phyloP scores from a whole-genome alignment of 64 coral and sea anemone genomes.

The Pachyseris speciosa region DNA sequence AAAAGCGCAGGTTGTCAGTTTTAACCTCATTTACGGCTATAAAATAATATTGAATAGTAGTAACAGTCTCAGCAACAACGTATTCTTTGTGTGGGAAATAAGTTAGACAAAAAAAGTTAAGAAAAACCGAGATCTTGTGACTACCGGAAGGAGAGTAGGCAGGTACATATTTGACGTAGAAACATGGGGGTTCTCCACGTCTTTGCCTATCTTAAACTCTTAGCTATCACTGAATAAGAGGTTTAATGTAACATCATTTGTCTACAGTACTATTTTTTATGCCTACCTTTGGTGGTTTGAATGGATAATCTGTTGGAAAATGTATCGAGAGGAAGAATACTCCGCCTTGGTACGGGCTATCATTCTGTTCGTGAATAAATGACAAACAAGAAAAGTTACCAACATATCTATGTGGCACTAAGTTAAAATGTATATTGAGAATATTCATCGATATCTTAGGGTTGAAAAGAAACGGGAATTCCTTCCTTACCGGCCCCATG shows the following conservation, averaged over 20 bases:
- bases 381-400: constrained; percentile 13
- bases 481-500: constrained; percentile 97
- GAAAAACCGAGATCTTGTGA: not conserved
- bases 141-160: constrained; percentile 62
- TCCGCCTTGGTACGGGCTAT: constrained; percentile 97
- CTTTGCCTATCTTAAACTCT: not conserved
- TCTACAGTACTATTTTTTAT: not conserved
- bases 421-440: not conserved
- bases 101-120: constrained; percentile 20
- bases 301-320: constrained; percentile 99
- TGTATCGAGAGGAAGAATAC: constrained; percentile 99
- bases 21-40: not conserved
- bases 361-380: constrained; percentile 82
- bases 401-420: not conserved
- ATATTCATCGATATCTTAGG: too few relatives aligned
- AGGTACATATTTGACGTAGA: not conserved
- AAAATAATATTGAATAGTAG: not conserved
- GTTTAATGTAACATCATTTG: not conserved
- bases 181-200: not conserved
- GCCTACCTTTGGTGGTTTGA: constrained; percentile 99
- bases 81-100: not conserved
- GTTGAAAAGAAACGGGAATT: not conserved
- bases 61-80: not conserved
- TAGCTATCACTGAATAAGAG: not conserved
- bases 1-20: not conserved